Evolutionary conservation across 2,113 vertebrate genomes (phyloP).

Genomic region (Willisornis vidua): DNA sequence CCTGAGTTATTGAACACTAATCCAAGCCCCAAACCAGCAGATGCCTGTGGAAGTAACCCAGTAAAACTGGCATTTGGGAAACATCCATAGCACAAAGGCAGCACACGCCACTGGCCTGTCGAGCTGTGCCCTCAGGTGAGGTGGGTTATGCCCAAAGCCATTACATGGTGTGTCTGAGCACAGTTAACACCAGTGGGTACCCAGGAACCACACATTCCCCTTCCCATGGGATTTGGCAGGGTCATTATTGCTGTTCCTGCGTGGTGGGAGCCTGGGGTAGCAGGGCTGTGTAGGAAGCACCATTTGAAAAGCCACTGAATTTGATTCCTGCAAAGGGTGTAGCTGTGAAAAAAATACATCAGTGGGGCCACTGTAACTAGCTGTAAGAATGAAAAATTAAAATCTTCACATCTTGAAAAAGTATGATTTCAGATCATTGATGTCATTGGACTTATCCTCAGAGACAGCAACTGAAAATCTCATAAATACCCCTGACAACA

Average conservation of each 20-base stretch:
- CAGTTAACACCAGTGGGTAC: background rate
- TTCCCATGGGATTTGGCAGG: background rate
- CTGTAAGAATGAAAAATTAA: background rate
- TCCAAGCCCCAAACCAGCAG: background rate
- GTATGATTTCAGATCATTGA: background rate
- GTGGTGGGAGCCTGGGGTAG: background rate
- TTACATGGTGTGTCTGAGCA: background rate
- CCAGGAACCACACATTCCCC: accelerated
- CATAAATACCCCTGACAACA: background rate
- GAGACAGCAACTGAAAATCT: background rate
- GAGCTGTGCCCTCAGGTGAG: background rate
- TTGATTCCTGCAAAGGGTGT: background rate
- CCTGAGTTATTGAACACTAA: background rate
- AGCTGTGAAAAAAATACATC: background rate
- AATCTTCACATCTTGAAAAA: background rate
- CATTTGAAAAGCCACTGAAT: background rate
- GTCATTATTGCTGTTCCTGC: background rate
- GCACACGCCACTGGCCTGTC: background rate
- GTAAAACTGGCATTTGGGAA: background rate
- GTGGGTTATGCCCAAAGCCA: background rate
- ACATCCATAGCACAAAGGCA: background rate
- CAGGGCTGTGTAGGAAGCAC: background rate
- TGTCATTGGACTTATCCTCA: background rate
- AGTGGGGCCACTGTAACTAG: background rate
- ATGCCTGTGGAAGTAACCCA: background rate